Base-by-base conservation (phyloP, 2,888 invertebrate genomes). In the Mellilla xanthometata region DNA sequence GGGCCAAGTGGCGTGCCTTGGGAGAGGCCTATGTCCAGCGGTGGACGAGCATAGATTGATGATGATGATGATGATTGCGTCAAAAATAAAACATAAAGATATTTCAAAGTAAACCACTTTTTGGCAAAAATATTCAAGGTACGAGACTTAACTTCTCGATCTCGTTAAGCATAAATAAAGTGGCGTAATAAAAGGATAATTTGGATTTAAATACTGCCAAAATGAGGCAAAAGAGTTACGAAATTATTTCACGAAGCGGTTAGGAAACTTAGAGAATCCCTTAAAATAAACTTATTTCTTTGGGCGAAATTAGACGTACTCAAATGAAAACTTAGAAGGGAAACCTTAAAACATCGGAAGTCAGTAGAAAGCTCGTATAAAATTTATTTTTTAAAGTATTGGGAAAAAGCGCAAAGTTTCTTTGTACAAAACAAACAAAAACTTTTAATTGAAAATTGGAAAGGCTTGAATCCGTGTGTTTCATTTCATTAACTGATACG, bases 381-480 rank as follows among this genome's bases (percentile, higher is more conserved):
- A 35, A 35, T 43, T 42, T 39, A 41, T 56, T 54, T 51, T 49
- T 47, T 15, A 49, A 45, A 48, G 41, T 31, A 31, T 33, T 32
- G 15, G 10, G 8, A 6, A 29, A 31, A 31, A 26, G 46, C 28
- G 29, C 6, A 22, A 49, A 46, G 27, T 46, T 50, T 41, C 46
- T 42, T 38, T 12, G 39, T 48, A 28, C 38, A 49, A 53, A 53
- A 41, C 45, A 54, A 56, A 54, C 47, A 42, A 34, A 52, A 48
- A 59, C 53, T 61, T 59, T 57, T 57, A 59, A 61, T 57, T 57
- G 56, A 53, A 57, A 54, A 49, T 52, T 41, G 32, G 39, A 46
- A 51, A 56, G 50, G 52, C 52, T 56, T 58, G 12, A 33, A 23
- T 29, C 23, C 47, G 45, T 50, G 48, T 46, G 54, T 52, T 45